Conservation (phyloP, 2,113 vertebrate genomes). For the Anolis sagrei region DNA sequence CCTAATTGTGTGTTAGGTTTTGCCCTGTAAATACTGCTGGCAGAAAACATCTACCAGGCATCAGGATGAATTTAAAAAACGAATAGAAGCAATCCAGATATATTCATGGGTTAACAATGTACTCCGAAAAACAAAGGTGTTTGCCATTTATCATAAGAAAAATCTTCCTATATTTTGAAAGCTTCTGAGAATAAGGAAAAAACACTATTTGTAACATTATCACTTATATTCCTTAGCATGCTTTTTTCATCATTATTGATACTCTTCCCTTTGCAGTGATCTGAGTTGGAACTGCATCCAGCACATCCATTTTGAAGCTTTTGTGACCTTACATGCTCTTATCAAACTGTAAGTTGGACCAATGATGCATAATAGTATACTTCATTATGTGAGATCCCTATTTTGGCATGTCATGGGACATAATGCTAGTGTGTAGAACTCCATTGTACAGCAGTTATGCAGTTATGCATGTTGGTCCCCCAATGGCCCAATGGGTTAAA, state of each 20-base stretch:
- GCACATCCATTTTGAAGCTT: constrained; percentile 90
- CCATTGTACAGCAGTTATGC: background rate
- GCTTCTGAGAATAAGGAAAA: background rate
- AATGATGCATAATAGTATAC: background rate
- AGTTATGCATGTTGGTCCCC: no score
- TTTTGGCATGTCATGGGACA: background rate
- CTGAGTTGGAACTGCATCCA: constrained; percentile 91
- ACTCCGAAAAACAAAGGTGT: background rate
- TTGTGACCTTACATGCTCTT: constrained; percentile 85
- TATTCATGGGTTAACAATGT: background rate
- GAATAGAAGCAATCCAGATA: background rate
- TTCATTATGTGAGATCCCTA: background rate
- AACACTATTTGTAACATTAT: background rate
- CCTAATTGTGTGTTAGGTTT: background rate
- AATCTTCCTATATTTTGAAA: background rate
- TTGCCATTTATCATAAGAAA: background rate
- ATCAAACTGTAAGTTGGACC: constrained; percentile 89
- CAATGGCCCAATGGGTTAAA: no score
- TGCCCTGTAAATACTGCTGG: no score
- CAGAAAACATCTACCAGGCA: background rate
- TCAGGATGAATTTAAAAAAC: background rate
- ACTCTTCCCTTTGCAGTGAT: constrained; percentile 81
- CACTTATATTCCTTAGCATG: background rate
- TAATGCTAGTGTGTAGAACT: background rate
- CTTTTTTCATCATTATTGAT: background rate